phyloP scores from a whole-genome alignment of 1,140 invertebrate genomes.

The Diuraphis noxia region DNA sequence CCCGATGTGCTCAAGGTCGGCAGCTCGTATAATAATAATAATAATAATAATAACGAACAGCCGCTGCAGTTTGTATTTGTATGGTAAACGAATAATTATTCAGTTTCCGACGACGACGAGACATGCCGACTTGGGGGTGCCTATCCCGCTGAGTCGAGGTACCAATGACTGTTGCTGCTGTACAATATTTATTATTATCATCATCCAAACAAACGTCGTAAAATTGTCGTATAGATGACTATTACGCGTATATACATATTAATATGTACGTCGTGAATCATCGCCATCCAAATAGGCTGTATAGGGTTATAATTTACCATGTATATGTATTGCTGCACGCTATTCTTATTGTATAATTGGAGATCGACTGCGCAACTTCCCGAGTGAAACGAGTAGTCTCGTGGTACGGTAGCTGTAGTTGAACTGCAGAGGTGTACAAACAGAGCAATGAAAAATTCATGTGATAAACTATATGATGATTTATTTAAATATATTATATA shows the following conservation, averaged over 20 bases:
- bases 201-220: neutral
- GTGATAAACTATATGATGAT: no score
- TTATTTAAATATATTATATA: no score
- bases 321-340: neutral
- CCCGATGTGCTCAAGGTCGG: neutral
- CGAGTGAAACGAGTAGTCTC: neutral
- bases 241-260: no score
- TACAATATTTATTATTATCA: neutral
- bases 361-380: neutral
- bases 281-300: neutral
- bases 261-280: neutral
- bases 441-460: no score
- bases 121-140: neutral
- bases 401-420: no score
- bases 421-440: no score
- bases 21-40: neutral
- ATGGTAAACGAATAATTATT: conserved; percentile 3
- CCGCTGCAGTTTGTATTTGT: neutral
- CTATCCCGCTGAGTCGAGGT: neutral
- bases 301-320: neutral
- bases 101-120: neutral
- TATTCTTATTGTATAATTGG: neutral
- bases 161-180: no score
- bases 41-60: no score
- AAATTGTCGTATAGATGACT: neutral